These are phyloP conservation scores for Nothoprocta pentlandii DNA, from an alignment of 2,113 vertebrate species.

Conservation along the genomic window DNA sequence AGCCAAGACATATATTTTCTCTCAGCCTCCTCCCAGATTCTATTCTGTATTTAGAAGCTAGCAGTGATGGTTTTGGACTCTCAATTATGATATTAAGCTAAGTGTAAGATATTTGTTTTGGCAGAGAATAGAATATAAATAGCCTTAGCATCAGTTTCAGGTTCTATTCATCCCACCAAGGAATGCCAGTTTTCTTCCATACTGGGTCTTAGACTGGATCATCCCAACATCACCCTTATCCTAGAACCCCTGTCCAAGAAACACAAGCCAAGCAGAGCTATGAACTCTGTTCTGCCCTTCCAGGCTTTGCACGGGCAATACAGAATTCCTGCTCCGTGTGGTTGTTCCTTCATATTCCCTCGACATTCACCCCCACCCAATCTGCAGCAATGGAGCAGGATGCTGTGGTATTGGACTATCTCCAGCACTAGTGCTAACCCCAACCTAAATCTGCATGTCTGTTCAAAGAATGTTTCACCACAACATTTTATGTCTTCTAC, in stretches of 20 bases:
- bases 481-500: background rate
- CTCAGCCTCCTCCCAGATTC: conserved; percentile 64
- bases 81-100: conserved; percentile 52
- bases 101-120: conserved; percentile 71
- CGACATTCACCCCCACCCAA: background rate
- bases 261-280: background rate
- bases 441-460: background rate
- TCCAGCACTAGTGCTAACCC: background rate
- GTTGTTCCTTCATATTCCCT: background rate
- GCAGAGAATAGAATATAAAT: conserved; percentile 50
- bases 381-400: background rate
- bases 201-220: conserved; percentile 11
- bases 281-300: background rate
- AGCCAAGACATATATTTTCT: conserved; percentile 76
- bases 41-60: conserved; percentile 73
- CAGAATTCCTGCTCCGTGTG: background rate
- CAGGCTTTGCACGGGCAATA: background rate
- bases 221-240: background rate
- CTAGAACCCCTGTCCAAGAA: background rate
- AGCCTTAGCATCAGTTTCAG: conserved; percentile 36
- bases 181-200: conserved; percentile 19
- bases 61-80: conserved; percentile 51
- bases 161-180: conserved; percentile 2
- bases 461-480: background rate
- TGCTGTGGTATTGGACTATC: background rate